These are phyloP conservation scores for Leucoptera coffeella DNA, from an alignment of 2,888 invertebrate genomes.

Conservation along the genomic window DNA sequence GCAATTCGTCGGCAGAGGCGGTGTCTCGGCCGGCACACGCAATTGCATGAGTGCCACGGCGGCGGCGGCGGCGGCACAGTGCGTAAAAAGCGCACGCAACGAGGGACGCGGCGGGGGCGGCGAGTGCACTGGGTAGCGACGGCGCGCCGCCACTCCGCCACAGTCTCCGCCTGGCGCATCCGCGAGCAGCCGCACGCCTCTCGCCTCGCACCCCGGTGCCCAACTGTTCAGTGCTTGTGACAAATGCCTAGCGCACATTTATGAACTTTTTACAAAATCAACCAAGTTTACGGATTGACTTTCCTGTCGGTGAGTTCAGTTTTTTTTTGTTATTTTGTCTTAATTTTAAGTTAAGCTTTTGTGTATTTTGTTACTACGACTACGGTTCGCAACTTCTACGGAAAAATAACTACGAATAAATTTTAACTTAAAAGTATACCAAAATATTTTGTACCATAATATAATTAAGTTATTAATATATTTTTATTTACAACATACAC, in stretches of 20 bases:
- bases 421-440: no score
- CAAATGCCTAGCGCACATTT: constrained; percentile 12
- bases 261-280: constrained; percentile 1
- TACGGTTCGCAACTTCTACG: constrained; percentile 9
- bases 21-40: constrained; percentile 17
- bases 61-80: constrained; percentile 32
- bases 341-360: constrained; percentile 12
- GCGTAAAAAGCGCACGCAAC: constrained; percentile 52
- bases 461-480: no score
- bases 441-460: no score
- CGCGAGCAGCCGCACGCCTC: constrained; percentile 38
- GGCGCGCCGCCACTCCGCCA: constrained; percentile 30
- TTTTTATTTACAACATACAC: no score
- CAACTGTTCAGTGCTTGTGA: constrained; percentile 35
- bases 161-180: constrained; percentile 40
- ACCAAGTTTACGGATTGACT: constrained; percentile 1
- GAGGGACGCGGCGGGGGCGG: constrained; percentile 23
- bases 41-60: constrained; percentile 44
- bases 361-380: constrained; percentile 6
- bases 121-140: constrained; percentile 15
- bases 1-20: constrained; percentile 39
- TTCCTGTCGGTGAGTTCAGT: constrained; percentile 7
- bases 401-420: no score
- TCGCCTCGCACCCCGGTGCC: constrained; percentile 8
- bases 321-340: no score